Conservation (phyloP, 1,140 invertebrate genomes). For the Anoplolepis gracilipes region DNA sequence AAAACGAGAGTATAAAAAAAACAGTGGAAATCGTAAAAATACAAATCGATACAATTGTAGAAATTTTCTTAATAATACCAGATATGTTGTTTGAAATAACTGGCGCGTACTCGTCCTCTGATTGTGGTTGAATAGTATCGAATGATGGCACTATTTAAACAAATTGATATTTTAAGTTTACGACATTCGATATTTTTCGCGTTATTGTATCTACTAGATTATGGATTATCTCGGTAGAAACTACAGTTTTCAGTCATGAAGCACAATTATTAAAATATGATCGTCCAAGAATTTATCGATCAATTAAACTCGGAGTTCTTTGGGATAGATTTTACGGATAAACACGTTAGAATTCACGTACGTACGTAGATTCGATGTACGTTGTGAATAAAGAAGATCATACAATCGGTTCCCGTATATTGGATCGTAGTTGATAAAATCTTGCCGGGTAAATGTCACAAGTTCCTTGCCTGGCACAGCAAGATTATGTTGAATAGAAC, state of each 20-base stretch:
- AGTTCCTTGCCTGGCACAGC: slow-evolving; percentile 85
- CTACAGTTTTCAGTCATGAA: background rate
- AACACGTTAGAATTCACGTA: slow-evolving; percentile 26
- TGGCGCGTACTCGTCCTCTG: slow-evolving; percentile 84
- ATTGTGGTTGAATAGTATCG: slow-evolving; percentile 77
- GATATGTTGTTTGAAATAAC: slow-evolving; percentile 79
- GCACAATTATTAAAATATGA: background rate
- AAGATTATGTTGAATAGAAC: slow-evolving; percentile 84
- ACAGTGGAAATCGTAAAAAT: too few species aligned
- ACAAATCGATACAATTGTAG: too few species aligned
- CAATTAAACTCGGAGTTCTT: background rate
- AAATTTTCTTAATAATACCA: slow-evolving; percentile 63
- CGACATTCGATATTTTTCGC: background rate
- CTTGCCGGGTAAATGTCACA: slow-evolving; percentile 82
- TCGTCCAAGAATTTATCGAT: background rate
- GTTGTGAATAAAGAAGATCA: slow-evolving; percentile 84
- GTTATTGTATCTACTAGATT: background rate
- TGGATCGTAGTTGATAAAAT: slow-evolving; percentile 84
- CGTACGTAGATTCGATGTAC: slow-evolving; percentile 79
- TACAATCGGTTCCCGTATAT: slow-evolving; percentile 84
- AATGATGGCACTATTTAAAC: slow-evolving; percentile 70
- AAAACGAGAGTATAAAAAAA: background rate
- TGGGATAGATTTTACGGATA: background rate
- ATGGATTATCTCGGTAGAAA: background rate
- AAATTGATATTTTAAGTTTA: background rate